Evolutionary conservation across 1,140 invertebrate genomes (phyloP), one percentile per base, ranked within the genome.

Genomic region (Caenorhabditis briggsae): DNA sequence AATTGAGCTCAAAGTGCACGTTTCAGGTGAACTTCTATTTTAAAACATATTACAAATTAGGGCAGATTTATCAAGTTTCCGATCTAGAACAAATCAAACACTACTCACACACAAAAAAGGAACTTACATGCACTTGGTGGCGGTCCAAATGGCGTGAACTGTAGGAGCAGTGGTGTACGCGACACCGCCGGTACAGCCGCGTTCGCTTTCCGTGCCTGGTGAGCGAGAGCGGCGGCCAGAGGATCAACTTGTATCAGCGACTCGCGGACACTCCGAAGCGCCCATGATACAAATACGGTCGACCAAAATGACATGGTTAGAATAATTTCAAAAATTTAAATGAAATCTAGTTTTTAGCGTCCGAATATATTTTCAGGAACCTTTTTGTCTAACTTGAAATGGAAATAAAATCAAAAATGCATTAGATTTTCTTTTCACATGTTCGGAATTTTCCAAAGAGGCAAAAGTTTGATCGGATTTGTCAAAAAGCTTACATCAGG

Each of bases 121-220:
- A 86, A 86, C 85, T 86, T 59, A 86, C 85, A 86, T 5, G 41
- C 18, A 46, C 55, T 64, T 11, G 56, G 61, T 1, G 86, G 86
- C 25, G 64, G 43, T n/a, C 61, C 86, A 58, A 87, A 87, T 9
- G 86, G 86, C 23, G 86, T 87, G 65, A 87, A 87, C 83, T 87
- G 86, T 48, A 87, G 83, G 43, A 87, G 86, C 16, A 87, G 86
- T 14, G 86, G 86, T n/a, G 86, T 85, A 43, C 86, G 41, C 11
- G 86, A 84, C 5, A 87, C 64, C 0, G 65, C 46, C 3, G 64
- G 48, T 16, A 64, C 83, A 20, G 61, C 84, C 20, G 25, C 43
- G 25, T 86, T 70, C n/a, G 48, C 25, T 41, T 78, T 84, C 41
- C 82, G 86, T 46, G 83, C 78, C 20, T 70, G 53, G 53, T 87